A percentile compares a stretch with the other conserved stretches of the same genome.
Evolutionary conservation across 2,113 vertebrate species (phyloP).

Genomic region (Notechis scutatus): DNA sequence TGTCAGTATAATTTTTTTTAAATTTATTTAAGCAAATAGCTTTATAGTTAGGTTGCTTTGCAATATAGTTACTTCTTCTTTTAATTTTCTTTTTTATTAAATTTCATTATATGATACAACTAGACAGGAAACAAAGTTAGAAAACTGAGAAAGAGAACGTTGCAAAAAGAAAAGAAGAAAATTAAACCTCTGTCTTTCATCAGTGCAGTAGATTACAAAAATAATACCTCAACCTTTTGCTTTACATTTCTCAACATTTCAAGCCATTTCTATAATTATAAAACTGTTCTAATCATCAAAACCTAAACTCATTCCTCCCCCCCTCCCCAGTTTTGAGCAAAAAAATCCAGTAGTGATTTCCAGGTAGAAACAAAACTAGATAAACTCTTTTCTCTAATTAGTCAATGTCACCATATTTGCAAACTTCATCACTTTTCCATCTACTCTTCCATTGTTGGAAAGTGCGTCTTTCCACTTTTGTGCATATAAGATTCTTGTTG

Average conservation of each 20-base stretch:
- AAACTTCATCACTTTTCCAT: neutral
- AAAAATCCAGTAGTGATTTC: neutral
- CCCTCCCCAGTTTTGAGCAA: neutral
- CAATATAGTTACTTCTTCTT: neutral
- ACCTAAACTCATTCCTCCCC: neutral
- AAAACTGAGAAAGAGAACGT: neutral
- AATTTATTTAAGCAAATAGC: neutral
- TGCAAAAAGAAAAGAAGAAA: neutral
- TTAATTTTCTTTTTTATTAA: neutral
- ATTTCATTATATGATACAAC: neutral
- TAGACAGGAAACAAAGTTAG: neutral
- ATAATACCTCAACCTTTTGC: neutral
- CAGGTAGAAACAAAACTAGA: neutral
- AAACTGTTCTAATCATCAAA: neutral
- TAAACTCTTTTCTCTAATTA: neutral
- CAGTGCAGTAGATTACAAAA: neutral
- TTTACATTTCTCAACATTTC: neutral
- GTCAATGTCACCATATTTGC: neutral
- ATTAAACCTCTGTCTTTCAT: neutral
- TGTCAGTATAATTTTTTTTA: neutral
- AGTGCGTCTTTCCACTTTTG: neutral
- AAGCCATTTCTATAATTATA: neutral
- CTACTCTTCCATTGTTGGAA: neutral
- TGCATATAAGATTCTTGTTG: neutral
- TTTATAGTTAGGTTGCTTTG: neutral